Percentiles rank a stretch among this genome's conserved stretches.
These are phyloP conservation scores for Ceyx melanurus DNA, from an alignment of 2,113 vertebrate species.

Conservation along the genomic window DNA sequence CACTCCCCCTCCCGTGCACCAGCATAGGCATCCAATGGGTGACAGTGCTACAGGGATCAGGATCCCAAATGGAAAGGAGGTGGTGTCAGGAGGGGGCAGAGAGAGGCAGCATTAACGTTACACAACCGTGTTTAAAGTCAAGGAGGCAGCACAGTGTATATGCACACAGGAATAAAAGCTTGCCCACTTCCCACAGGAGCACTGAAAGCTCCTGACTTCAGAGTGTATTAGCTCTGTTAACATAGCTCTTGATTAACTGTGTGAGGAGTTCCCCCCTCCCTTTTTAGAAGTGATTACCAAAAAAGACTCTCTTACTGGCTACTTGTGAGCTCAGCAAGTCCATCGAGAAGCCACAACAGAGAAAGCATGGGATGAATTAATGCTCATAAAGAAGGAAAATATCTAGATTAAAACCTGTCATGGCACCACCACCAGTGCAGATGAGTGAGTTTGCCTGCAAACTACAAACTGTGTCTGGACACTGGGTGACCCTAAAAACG, in stretches of 20 bases:
- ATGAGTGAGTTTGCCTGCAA: not conserved
- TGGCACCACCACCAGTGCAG: not conserved
- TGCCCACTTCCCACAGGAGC: not conserved
- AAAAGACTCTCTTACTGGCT: not conserved
- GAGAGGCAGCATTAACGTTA: not conserved
- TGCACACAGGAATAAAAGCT: not conserved
- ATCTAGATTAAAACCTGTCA: not conserved
- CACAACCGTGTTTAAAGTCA: not conserved
- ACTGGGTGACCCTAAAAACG: not conserved
- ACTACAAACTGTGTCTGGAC: not conserved
- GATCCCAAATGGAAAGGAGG: fast-evolving
- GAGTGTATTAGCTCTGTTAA: not conserved
- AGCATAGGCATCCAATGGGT: fast-evolving
- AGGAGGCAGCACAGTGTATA: not conserved
- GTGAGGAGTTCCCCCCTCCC: not conserved
- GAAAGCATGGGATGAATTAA: not conserved
- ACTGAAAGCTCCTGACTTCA: not conserved
- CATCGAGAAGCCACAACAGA: not conserved
- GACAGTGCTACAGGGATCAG: not conserved
- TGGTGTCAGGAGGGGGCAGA: not conserved
- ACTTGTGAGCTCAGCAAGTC: not conserved
- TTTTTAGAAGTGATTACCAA: conserved; percentile 6
- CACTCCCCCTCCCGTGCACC: fast-evolving
- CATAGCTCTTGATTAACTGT: not conserved
- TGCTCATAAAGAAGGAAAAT: not conserved